phyloP scores from a whole-genome alignment of 2,113 vertebrate species.

The Phylloscopus trochiloides region DNA sequence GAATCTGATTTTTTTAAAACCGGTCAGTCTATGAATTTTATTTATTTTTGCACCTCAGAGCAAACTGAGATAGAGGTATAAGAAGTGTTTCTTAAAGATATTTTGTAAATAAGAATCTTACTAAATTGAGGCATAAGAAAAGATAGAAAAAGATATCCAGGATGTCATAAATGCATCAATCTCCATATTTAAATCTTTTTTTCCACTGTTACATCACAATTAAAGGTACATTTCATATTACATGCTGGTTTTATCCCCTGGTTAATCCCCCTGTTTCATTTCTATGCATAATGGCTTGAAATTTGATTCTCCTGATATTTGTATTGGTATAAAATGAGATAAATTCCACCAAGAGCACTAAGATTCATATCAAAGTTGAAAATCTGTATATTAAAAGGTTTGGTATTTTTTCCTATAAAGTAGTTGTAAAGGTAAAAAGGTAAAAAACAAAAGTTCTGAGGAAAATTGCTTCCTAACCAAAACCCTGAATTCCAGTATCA shows the following conservation, averaged over 20 bases:
- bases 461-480: slow-evolving; percentile 28
- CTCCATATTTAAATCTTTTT: neutral
- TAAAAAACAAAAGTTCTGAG: neutral
- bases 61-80: neutral
- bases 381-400: neutral
- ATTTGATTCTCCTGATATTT: neutral
- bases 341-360: neutral
- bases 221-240: neutral
- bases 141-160: neutral
- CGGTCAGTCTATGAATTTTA: neutral
- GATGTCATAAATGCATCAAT: neutral
- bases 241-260: neutral
- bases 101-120: neutral
- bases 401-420: neutral
- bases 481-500: slow-evolving; percentile 28
- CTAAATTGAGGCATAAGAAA: neutral
- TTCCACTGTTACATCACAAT: neutral
- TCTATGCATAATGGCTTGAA: neutral
- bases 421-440: neutral
- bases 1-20: neutral
- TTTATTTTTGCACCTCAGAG: neutral
- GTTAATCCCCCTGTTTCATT: neutral
- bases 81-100: neutral
- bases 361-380: neutral
- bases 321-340: neutral